Base-by-base conservation (phyloP, 2,797 vertebrate genomes). In the Melanotaenia nigrans region DNA sequence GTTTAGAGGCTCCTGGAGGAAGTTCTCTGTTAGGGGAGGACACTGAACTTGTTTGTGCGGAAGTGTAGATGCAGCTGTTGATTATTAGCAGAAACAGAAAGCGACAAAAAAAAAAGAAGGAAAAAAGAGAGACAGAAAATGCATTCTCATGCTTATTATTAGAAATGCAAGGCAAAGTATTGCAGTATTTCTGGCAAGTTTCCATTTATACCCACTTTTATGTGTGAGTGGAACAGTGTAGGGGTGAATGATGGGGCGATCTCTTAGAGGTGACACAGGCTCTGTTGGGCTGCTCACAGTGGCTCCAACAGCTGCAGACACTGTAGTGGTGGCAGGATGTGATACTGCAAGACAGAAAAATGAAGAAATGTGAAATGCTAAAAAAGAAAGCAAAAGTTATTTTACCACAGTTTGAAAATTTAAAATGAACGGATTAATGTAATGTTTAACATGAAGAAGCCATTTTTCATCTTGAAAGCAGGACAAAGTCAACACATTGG, bases 1-100 rank as follows among this genome's bases (percentile, higher is more conserved):
- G 85, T 93, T 95, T 42, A 96, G 93, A 0, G 94, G 94, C 81
- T 94, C 89, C 1, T 75, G 72, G 42, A 6, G 71, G 56, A 49
- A 0, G 20, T 3, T 45, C 32, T 71, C 65, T 38, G 70, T 73
- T 49, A 63, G 67, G 1, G 76, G 2, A 57, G 73, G 57, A 12
- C 63, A 28, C 33, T 65, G 60, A n/a, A 61, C 51, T 64, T 67
- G 68, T 38, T 62, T 80, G 0, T 18, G 32, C 24, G 72, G 61
- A 22, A 20, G n/a, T 24, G 60, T 0, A 14, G 65, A 65, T 63
- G 68, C 61, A 71, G 24, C 56, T 32, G 64, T 33, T 60, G 62
- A 60, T 38, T 66, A 47, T 85, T 72, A 10, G 47, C 47, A 49
- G 18, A 49, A 2, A 3, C n/a, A n/a, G 47, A 22, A n/a, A 49